Percentiles rank a stretch among this genome's conserved stretches.
These are phyloP conservation scores for Anaspis maculata DNA, from an alignment of 2,888 invertebrate genomes.

Conservation along the genomic window DNA sequence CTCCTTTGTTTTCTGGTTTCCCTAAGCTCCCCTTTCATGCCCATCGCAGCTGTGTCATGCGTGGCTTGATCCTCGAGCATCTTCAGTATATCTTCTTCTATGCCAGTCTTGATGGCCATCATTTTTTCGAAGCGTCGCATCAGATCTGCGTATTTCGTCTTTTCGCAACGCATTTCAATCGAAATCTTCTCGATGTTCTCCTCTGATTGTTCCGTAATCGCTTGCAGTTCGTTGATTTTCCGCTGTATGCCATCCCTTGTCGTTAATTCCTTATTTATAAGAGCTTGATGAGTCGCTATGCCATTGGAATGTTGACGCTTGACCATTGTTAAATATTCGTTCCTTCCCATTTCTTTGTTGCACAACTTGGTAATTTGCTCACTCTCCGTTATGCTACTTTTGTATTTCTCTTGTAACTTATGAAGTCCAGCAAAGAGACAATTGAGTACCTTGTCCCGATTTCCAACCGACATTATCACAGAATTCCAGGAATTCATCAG, in stretches of 20 bases:
- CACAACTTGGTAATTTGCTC: conserved; percentile 59
- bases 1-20: conserved; percentile 12
- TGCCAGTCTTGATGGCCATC: conserved; percentile 44
- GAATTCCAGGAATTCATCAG: conserved; percentile 67
- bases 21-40: conserved; percentile 36
- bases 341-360: conserved; percentile 56
- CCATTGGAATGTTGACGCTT: conserved; percentile 53
- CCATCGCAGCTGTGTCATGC: conserved; percentile 56
- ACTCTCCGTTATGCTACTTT: conserved; percentile 43
- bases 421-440: conserved; percentile 58
- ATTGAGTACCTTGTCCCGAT: conserved; percentile 58
- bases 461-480: conserved; percentile 60
- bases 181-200: conserved; percentile 51
- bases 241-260: conserved; percentile 46
- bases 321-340: conserved; percentile 54
- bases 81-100: conserved; percentile 58
- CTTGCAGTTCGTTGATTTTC: conserved; percentile 48
- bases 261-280: conserved; percentile 41
- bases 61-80: conserved; percentile 60
- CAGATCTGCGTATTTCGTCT: too few relatives aligned
- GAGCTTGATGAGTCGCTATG: conserved; percentile 42
- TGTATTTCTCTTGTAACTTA: conserved; percentile 41
- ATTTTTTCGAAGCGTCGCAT: conserved; percentile 50
- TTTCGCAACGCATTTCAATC: too few relatives aligned
- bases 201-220: conserved; percentile 54